Conservation (phyloP, 2,113 vertebrate species). For the Trochalopteron elliotii region DNA sequence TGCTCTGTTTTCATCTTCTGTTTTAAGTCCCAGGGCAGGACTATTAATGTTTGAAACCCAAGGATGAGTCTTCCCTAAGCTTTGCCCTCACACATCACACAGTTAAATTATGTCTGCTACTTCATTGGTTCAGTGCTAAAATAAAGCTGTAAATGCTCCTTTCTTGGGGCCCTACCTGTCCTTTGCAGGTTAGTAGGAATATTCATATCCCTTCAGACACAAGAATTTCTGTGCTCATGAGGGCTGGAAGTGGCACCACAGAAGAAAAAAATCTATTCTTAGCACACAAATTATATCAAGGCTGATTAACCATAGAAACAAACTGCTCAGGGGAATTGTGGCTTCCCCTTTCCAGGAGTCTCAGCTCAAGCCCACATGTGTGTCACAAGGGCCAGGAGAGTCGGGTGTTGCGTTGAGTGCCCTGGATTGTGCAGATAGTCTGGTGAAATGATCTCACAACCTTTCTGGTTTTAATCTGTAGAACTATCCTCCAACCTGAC, state of each 20-base stretch:
- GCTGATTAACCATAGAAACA: conserved; percentile 27
- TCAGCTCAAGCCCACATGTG: not conserved
- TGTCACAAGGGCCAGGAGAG: not conserved
- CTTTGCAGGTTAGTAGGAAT: not conserved
- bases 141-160: not conserved
- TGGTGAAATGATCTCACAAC: not conserved
- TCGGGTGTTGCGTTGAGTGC: rapidly evolving
- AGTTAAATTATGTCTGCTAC: not conserved
- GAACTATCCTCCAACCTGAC: not conserved
- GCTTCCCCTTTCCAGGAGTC: not conserved
- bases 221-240: not conserved
- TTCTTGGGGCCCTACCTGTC: not conserved
- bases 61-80: not conserved
- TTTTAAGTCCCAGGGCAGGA: not conserved
- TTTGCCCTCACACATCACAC: not conserved
- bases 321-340: conserved; percentile 7
- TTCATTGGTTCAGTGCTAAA: not conserved
- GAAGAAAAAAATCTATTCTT: conserved; percentile 33
- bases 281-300: conserved; percentile 36
- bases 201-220: not conserved
- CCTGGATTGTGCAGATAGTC: not conserved
- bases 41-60: not conserved
- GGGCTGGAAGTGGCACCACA: conserved; percentile 20
- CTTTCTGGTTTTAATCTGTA: not conserved
- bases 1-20: not conserved